phyloP scores from a whole-genome alignment of 2,797 vertebrate genomes.

The Brachyalestes nurse region DNA sequence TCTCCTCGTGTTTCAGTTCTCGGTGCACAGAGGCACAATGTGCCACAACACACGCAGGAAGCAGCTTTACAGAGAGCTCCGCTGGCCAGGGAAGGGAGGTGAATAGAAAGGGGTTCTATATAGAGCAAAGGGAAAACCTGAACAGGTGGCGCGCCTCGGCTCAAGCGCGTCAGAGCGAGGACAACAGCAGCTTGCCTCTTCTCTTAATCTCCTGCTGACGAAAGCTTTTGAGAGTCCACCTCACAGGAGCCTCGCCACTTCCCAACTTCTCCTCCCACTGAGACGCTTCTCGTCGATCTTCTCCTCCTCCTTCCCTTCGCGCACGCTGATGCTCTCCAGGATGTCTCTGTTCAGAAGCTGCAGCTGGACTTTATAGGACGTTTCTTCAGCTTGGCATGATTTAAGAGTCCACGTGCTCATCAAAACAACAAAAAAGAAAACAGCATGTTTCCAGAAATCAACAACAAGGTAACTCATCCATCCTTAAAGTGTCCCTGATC shows the following conservation, averaged over 20 bases:
- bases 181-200: conserved; percentile 70
- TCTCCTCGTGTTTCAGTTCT: conserved; percentile 11
- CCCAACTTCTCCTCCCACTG: conserved; percentile 7
- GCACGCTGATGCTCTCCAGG: not conserved
- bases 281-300: not conserved
- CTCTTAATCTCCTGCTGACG: conserved; percentile 76
- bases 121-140: conserved; percentile 68
- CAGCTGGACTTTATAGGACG: conserved; percentile 38
- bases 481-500: too few species aligned
- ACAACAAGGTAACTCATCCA: conserved; percentile 75
- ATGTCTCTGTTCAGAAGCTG: conserved; percentile 3
- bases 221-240: conserved; percentile 60
- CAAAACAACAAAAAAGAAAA: not conserved
- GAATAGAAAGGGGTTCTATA: conserved; percentile 63
- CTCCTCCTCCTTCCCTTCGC: too few species aligned
- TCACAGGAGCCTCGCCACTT: conserved; percentile 21
- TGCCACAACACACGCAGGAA: not conserved
- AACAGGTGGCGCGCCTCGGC: conserved; percentile 73
- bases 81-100: too few species aligned
- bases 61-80: not conserved
- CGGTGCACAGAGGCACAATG: conserved; percentile 4
- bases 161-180: conserved; percentile 66
- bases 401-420: conserved; percentile 26
- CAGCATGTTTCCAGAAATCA: conserved; percentile 83
- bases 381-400: conserved; percentile 21